A percentile compares a stretch with the other conserved stretches of the same genome.
Conservation (phyloP, 2,888 invertebrate species). For the Pteria penguin region DNA sequence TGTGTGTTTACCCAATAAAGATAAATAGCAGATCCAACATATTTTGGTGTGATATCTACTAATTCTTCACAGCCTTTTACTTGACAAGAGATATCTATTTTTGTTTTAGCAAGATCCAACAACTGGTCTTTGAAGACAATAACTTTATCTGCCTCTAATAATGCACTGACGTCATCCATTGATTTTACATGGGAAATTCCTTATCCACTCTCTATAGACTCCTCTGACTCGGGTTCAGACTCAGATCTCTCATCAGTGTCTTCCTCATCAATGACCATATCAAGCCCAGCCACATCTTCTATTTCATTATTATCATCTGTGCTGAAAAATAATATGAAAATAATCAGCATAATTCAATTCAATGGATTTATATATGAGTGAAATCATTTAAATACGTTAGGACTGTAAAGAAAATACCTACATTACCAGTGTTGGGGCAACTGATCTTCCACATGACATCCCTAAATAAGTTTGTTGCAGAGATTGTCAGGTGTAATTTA, state of each 20-base stretch:
- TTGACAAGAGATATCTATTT: slow-evolving; percentile 1
- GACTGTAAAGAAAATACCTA: no score
- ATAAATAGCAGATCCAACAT: slow-evolving; percentile 22
- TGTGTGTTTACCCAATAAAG: slow-evolving; percentile 26
- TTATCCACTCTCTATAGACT: background rate
- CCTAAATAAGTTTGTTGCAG: no score
- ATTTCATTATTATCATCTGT: background rate
- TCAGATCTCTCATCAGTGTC: background rate
- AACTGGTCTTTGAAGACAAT: background rate
- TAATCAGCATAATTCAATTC: background rate
- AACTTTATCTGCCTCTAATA: background rate
- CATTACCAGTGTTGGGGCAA: no score
- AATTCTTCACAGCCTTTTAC: slow-evolving; percentile 5
- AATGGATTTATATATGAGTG: no score
- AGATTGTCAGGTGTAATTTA: no score
- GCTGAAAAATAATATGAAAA: background rate
- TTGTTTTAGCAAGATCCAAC: background rate
- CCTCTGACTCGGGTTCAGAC: background rate
- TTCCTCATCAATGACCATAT: background rate
- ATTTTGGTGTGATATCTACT: background rate
- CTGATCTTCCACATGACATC: no score
- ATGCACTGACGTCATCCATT: background rate
- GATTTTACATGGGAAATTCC: background rate
- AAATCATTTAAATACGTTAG: no score
- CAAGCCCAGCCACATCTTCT: slow-evolving; percentile 12